Percentiles rank a stretch among this genome's conserved stretches.
Evolutionary conservation across 2,113 vertebrate species (phyloP).

Genomic region (Danionella cerebrum): DNA sequence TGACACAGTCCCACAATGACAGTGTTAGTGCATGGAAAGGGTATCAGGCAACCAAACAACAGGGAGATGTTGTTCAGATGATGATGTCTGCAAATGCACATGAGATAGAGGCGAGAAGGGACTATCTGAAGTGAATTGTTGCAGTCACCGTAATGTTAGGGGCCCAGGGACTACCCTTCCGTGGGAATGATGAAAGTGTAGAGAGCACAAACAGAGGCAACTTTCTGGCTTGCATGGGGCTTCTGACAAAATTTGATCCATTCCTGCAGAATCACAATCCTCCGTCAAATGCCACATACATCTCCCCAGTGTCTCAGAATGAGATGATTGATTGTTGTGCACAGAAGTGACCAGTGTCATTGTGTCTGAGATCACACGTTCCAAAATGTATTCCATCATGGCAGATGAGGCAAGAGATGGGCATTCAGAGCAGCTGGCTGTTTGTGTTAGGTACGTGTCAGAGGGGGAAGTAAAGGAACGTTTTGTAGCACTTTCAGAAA

Average conservation of each 20-base stretch:
- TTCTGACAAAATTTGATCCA: neutral
- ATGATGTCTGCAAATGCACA: neutral
- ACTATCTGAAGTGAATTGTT: neutral
- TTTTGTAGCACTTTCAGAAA: neutral
- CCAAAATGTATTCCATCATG: neutral
- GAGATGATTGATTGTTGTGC: neutral
- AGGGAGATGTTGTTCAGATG: neutral
- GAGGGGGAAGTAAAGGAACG: neutral
- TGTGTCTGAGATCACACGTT: neutral
- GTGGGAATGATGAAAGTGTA: neutral
- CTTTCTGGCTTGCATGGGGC: neutral
- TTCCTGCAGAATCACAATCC: neutral
- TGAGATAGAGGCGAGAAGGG: neutral
- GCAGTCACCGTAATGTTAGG: neutral
- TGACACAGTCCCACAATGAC: neutral
- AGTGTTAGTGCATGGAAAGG: neutral
- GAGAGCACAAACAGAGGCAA: neutral
- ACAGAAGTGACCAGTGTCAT: neutral
- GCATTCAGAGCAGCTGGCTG: neutral
- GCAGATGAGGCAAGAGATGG: neutral
- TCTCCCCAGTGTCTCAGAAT: neutral
- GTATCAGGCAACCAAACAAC: neutral
- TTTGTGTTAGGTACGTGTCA: neutral
- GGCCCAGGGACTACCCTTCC: neutral
- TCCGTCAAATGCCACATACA: neutral